Evolutionary conservation across 2,797 vertebrate species (phyloP), one percentile per base, ranked within the genome.

Genomic region (Molossus molossus): DNA sequence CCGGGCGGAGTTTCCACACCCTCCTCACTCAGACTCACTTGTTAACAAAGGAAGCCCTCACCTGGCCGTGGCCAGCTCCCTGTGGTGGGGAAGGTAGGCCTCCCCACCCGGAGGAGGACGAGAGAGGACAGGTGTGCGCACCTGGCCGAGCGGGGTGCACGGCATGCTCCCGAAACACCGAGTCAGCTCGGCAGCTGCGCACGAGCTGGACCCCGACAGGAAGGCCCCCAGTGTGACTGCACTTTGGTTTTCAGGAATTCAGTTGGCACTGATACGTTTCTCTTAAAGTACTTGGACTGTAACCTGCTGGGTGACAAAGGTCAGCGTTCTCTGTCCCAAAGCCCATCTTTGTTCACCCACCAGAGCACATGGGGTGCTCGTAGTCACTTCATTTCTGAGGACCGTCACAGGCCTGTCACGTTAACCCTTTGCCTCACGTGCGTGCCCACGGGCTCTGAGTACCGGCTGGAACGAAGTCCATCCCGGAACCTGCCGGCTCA

Each of bases 161-260:
- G 6, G 13, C 40, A 2, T 0, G 11, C 18, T 9, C 9, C 27
- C 0, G 11, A n/a, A 15, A 3, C 27, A 0, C 45, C 2, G 45
- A 33, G 62, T 3, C 62, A 29, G 12, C 45, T 1, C 18, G 0
- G 53, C 15, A 4, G 7, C 5, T n/a, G 64, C 4, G 65, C n/a
- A 5, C 6, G 14, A 29, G 29, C 67, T 4, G 2, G 25, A 27
- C 12, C 73, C 5, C 11, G 29, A 7, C 0, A 9, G 1, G 25
- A 17, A 40, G 86, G 53, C n/a, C 6, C 6, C 1, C 0, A 4
- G 25, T 14, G 23, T 14, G 40, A 29, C 57, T 23, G 87, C 85
- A n/a, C 65, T 5, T 1, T 25, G 70, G 14, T 58, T 14, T 85
- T n/a, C 18, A 60, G 64, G 20, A 58, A 21, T 10, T 45, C 5